Base-by-base conservation (phyloP, 2,797 vertebrate species). In the Siniperca scherzeri region DNA sequence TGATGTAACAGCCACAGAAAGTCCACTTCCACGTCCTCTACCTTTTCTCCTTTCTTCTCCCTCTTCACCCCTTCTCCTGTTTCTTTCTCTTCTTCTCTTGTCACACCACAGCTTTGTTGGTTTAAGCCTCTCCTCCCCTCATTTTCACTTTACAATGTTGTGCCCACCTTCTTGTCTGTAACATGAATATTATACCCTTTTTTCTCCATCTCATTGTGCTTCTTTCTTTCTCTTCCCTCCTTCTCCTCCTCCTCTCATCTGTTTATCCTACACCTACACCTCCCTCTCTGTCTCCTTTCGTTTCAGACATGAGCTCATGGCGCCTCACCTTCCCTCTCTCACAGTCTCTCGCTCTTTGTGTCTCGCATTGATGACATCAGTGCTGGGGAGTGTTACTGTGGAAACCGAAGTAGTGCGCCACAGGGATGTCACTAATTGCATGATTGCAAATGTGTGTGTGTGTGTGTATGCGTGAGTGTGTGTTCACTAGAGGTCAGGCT, bases 251-350 rank as follows among this genome's bases (percentile, higher is more conserved):
- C 48, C 55, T 62, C 19, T 48, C 76, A 3, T 65, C 71, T 3
- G 1, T 88, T 40, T 27, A 77, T 82, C 69, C 69, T 59, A 36
- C 82, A 44, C 85, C 76, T 61, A 67, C 81, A 3, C 48, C 30
- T 69, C 65, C 72, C 56, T 70, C 73, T 60, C 80, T 3, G 56
- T 82, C 86, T 87, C 80, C 40, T 53, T 64, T 14, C 55, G 42
- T 82, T 77, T 86, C 83, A 93, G 91, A 94, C 91, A 88, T 91
- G 90, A 93, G 88, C 91, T 93, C 92, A 93, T 87, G 77, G 68
- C 6, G 27, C 83, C 84, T 77, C 78, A 73, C 85, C 83, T 73
- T 74, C 76, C 27, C 69, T 77, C 65, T 38, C 62, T 70, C 30
- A 5, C 78, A 64, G 61, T 74, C 73, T 67, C 77, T 85, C 70